Evolutionary conservation across 2,113 vertebrate genomes (phyloP).

Genomic region (Beaufortia kweichowensis): DNA sequence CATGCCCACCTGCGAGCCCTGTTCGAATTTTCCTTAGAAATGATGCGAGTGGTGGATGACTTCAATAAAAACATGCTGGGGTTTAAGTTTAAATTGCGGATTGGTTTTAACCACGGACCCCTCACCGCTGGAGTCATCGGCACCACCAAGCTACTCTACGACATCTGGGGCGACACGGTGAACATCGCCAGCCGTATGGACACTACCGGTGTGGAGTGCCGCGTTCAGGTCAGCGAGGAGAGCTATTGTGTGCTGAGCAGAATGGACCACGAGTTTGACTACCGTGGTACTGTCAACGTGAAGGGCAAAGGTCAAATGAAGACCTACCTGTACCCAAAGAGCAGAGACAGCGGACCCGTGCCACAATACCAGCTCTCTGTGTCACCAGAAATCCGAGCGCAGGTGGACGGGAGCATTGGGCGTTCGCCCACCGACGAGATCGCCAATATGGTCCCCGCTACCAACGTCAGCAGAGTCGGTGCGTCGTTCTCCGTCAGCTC

Average conservation of each 20-base stretch:
- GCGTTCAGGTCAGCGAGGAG: conserved; percentile 96
- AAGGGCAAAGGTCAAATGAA: conserved; percentile 99
- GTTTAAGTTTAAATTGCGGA: conserved; percentile 93
- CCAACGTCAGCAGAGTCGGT: conserved; percentile 51
- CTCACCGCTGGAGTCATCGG: conserved; percentile 94
- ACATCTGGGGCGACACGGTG: conserved; percentile 98
- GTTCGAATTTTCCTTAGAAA: conserved; percentile 94
- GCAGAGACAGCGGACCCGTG: conserved; percentile 84
- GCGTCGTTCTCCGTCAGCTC: conserved; percentile 67
- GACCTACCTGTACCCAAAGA: conserved; percentile 93
- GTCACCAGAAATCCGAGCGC: conserved; percentile 92
- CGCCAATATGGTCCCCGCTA: conserved; percentile 81
- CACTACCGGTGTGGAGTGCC: conserved; percentile 93
- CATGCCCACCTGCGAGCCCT: conserved; percentile 87
- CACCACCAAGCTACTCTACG: conserved; percentile 94
- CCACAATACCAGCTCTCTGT: conserved; percentile 93
- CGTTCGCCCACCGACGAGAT: conserved; percentile 95
- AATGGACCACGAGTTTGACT: conserved; percentile 95
- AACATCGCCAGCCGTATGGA: conserved; percentile 99
- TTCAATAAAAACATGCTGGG: conserved; percentile 99
- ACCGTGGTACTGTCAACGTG: conserved; percentile 95
- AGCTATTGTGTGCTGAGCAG: conserved; percentile 86
- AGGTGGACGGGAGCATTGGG: conserved; percentile 99
- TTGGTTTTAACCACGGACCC: conserved; percentile 95
- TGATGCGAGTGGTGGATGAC: conserved; percentile 96